Evolutionary conservation across 2,888 invertebrate genomes (phyloP).

Genomic region (Chymomyza caudatula): DNA sequence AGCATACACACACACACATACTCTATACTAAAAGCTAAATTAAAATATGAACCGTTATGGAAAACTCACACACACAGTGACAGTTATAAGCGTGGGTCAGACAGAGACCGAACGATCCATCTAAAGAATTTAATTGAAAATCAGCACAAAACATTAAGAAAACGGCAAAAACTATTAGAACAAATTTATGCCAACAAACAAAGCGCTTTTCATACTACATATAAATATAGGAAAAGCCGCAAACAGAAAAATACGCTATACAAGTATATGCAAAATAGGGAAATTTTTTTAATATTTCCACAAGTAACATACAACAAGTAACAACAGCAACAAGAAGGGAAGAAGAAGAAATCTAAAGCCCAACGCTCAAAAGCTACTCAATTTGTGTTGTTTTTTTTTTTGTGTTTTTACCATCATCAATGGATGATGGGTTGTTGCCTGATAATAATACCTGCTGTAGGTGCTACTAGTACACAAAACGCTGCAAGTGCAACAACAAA

Average conservation of each 20-base stretch:
- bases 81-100: background rate
- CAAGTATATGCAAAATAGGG: conserved; percentile 23
- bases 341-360: conserved; percentile 2
- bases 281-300: conserved; percentile 27
- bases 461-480: conserved; percentile 23
- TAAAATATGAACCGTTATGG: conserved; percentile 39
- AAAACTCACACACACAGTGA: conserved; percentile 44
- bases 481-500: conserved; percentile 17
- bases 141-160: conserved; percentile 42
- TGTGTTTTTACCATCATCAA: background rate
- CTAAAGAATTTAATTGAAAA: conserved; percentile 63
- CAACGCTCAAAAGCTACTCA: background rate
- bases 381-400: too few species aligned
- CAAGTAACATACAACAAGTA: conserved; percentile 3
- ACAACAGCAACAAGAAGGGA: conserved; percentile 10
- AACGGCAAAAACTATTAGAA: conserved; percentile 45
- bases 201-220: too few species aligned
- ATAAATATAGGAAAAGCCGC: background rate
- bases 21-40: conserved; percentile 22
- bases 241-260: background rate
- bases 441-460: conserved; percentile 9
- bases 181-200: conserved; percentile 11
- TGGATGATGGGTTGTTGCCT: background rate
- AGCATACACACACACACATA: background rate
- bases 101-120: conserved; percentile 20